Conservation (phyloP, 2,113 vertebrate genomes). For the Rhinichthys klamathensis region DNA sequence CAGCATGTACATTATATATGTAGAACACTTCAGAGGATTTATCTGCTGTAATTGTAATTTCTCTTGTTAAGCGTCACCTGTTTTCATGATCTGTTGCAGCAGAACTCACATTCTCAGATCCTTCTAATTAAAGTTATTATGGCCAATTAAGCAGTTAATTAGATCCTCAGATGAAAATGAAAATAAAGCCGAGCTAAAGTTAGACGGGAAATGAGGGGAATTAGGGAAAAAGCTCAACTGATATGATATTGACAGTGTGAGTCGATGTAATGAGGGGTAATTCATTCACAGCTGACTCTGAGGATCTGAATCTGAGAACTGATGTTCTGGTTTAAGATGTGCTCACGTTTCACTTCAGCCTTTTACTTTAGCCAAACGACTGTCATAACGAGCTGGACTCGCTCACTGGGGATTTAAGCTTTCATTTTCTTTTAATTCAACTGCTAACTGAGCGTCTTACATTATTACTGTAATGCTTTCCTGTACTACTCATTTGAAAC, state of each 20-base stretch:
- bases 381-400: neutral
- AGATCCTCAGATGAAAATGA: slow-evolving; percentile 45
- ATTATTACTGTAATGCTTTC: neutral
- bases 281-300: slow-evolving; percentile 24
- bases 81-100: neutral
- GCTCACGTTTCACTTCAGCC: neutral
- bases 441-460: neutral
- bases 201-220: neutral
- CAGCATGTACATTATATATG: neutral
- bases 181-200: slow-evolving; percentile 32
- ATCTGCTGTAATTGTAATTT: neutral
- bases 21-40: neutral
- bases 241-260: slow-evolving; percentile 56
- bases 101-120: neutral
- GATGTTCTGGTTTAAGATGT: neutral
- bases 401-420: neutral
- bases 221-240: slow-evolving; percentile 43
- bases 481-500: neutral
- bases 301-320: neutral
- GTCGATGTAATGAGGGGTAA: slow-evolving; percentile 38
- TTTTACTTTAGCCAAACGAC: neutral
- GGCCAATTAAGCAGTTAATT: slow-evolving; percentile 56
- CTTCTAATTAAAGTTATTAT: slow-evolving; percentile 61
- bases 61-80: neutral
- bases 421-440: neutral